Evolutionary conservation across 1,140 invertebrate species (phyloP).

Genomic region (Drosophila quadrilineata): DNA sequence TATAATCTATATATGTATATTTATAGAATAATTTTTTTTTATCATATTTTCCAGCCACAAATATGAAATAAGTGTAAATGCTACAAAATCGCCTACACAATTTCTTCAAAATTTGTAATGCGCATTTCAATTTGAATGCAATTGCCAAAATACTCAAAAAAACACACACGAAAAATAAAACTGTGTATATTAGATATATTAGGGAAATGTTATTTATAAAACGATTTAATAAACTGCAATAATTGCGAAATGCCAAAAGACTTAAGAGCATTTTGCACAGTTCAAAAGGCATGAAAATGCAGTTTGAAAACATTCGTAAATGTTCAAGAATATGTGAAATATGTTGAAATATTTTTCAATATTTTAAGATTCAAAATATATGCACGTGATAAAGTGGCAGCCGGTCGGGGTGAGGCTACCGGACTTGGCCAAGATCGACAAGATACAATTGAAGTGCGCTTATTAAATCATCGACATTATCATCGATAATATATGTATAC

Average conservation of each 20-base stretch:
- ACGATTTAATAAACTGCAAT: too few relatives aligned
- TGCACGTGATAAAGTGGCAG: not conserved
- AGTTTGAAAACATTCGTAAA: too few relatives aligned
- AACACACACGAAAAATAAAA: too few relatives aligned
- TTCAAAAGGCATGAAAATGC: too few relatives aligned
- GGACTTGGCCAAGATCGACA: constrained; percentile 5
- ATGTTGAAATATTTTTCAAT: too few relatives aligned
- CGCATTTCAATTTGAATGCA: constrained; percentile 44
- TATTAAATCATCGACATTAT: constrained; percentile 53
- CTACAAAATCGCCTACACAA: constrained; percentile 4
- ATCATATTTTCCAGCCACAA: not conserved
- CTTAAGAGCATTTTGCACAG: too few relatives aligned
- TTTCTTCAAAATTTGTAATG: constrained; percentile 28
- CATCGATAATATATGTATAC: constrained; percentile 41
- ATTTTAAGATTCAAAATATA: too few relatives aligned
- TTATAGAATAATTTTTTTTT: not conserved
- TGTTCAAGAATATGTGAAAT: too few relatives aligned
- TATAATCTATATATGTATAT: too few relatives aligned
- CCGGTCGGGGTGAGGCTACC: too few relatives aligned
- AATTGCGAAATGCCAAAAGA: too few relatives aligned
- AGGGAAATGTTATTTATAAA: not conserved
- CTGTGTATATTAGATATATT: constrained; percentile 8
- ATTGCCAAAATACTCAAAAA: constrained; percentile 6
- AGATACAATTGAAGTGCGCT: constrained; percentile 25
- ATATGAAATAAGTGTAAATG: constrained; percentile 1